Evolutionary conservation across 1,140 invertebrate genomes (phyloP), one percentile per base, ranked within the genome.

Genomic region (Leguminivora glycinivorella): DNA sequence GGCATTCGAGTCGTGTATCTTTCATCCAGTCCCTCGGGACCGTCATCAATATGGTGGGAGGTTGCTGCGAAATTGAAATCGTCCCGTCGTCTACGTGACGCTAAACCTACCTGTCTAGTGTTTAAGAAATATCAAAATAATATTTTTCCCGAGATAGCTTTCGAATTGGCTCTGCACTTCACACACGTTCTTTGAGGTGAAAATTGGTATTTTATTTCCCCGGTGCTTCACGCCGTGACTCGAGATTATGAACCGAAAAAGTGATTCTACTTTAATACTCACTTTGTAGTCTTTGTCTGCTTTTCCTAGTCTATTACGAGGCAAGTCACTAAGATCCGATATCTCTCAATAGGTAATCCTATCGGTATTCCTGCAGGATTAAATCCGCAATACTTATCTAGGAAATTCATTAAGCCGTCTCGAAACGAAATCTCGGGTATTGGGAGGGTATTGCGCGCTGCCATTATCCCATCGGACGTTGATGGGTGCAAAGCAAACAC

Each of bases 401-500:
- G 67, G 60, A 74, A 82, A 78, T 82, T 82, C 75, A 82, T 82
- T 82, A 82, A 74, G 69, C 72, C 67, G 66, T 71, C 73, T 78
- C 71, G 71, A 63, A 71, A 74, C 67, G 72, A 75, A 78, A 76
- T 77, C 76, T 76, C 73, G 67, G 5, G 14, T 34, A 29, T 69
- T 74, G 71, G 70, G 71, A 78, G 83, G n/a, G 58, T 63, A 82
- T 72, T 43, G 75, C 78, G 82, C 73, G 74, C 70, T 56, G 71
- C 79, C 79, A 84, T 84, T 86, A 86, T 79, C 81, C 84, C 78
- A 76, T 81, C 76, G 79, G 79, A 77, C 78, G 80, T 79, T 70
- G 80, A 78, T 78, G 77, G 81, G 78, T 74, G 76, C 74, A 70
- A 67, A 76, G 80, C 77, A 87, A 87, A 87, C 80, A 86, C 80